Base-by-base conservation (phyloP, 1,140 invertebrate genomes). In the Cydia splendana region DNA sequence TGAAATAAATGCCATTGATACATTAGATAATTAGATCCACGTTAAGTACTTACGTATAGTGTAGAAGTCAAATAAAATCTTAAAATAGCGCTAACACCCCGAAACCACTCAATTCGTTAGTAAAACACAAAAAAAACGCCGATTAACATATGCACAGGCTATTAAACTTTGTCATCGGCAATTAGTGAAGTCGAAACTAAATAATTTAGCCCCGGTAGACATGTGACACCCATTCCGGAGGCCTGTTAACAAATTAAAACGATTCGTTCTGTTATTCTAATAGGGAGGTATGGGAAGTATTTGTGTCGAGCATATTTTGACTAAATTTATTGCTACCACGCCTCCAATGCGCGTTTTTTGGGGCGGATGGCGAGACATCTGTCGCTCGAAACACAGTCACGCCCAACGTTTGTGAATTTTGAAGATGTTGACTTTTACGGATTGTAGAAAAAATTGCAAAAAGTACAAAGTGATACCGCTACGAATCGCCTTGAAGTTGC, bases 301-400 rank as follows among this genome's bases (percentile, higher is more conserved):
- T 89, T 88, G 85, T 84, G 87, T 89, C 88, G 84, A 87, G 88
- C 87, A 89, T 93, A 93, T 92, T 93, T 93, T 93, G 90, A 92
- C 88, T 90, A 92, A 93, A 94, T 94, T 94, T 94, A 94, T 94
- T 91, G 82, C 87, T 77, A 88, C 90, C 93, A 93, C 93, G 93
- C 93, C 93, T 91, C 80, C 86, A 82, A 78, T 78, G 74, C 81
- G 81, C 80, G 79, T 82, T 87, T 92, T 91, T 92, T 79, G 77
- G 79, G 88, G 87, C 84, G 84, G 87, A 89, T 87, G 88, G 85
- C 78, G 78, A 79, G 85, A 89, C 91, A 93, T 93, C 91, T 93
- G 91, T 88, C 88, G 89, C 80, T 79, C 83, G 84, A 81, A 83
- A 84, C 85, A 76, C 71, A 75, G 85, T 88, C 88, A 91, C 91